phyloP scores from a whole-genome alignment of 2,113 vertebrate genomes.

The Actenoides hombroni region DNA sequence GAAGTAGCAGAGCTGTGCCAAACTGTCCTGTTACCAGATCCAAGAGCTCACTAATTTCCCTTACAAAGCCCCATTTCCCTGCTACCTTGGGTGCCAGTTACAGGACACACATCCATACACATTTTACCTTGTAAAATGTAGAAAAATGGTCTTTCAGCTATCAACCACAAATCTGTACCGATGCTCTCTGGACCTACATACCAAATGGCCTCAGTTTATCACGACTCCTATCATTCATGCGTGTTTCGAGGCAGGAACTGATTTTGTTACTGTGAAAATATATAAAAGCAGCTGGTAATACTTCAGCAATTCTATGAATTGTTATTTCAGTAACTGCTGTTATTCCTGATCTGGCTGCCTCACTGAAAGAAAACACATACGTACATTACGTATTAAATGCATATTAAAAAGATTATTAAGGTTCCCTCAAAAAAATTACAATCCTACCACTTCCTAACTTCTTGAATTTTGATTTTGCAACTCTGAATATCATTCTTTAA shows the following conservation, averaged over 20 bases:
- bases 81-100: no score
- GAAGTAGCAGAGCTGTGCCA: not conserved
- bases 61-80: not conserved
- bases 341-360: not conserved
- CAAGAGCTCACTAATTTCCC: not conserved
- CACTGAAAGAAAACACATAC: not conserved
- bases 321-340: not conserved
- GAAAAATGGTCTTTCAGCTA: not conserved
- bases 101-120: accelerated
- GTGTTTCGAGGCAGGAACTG: not conserved
- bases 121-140: not conserved
- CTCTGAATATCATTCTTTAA: not conserved
- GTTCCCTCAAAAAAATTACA: not conserved
- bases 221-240: not conserved
- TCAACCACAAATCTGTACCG: not conserved
- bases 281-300: not conserved
- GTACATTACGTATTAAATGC: accelerated
- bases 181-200: not conserved
- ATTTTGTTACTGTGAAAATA: not conserved
- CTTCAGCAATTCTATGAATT: not conserved
- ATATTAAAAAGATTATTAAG: not conserved
- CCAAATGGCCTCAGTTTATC: not conserved
- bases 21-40: not conserved
- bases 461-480: not conserved
- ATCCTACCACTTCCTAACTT: not conserved